A percentile compares a stretch with the other conserved stretches of the same genome.
Conservation (phyloP, 2,113 vertebrate genomes). For the Lycaon pictus region DNA sequence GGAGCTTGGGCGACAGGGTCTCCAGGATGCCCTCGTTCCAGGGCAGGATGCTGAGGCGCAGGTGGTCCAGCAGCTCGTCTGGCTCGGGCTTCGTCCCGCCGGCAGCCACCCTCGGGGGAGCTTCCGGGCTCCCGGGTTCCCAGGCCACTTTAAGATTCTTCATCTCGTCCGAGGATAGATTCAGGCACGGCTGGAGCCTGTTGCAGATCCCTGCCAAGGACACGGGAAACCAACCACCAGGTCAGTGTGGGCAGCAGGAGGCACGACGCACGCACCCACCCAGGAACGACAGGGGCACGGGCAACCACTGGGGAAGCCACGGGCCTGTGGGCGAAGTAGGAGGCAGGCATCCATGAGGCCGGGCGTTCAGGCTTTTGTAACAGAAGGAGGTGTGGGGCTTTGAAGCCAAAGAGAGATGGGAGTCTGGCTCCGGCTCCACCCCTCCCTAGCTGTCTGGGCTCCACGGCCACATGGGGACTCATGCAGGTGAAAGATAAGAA, state of each 20-base stretch:
- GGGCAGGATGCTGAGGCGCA: slow-evolving; percentile 87
- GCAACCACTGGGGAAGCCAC: accelerated
- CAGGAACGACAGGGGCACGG: accelerated
- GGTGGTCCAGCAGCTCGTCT: slow-evolving; percentile 75
- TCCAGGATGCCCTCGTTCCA: slow-evolving; percentile 89
- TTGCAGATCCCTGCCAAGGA: slow-evolving; percentile 88
- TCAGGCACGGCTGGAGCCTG: slow-evolving; percentile 75
- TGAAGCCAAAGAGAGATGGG: accelerated
- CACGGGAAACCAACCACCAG: not conserved
- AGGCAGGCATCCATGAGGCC: accelerated
- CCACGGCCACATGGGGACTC: not conserved
- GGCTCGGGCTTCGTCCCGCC: slow-evolving; percentile 52
- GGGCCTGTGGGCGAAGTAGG: accelerated
- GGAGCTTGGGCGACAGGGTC: slow-evolving; percentile 88
- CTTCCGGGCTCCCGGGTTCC: not conserved
- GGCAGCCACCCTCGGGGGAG: not conserved
- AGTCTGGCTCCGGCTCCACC: accelerated
- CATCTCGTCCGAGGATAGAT: slow-evolving; percentile 21
- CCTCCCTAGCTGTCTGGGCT: not conserved
- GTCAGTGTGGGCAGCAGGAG: not conserved
- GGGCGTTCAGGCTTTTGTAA: accelerated
- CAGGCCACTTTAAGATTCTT: slow-evolving; percentile 39
- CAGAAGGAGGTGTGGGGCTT: accelerated
- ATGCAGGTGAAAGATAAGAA: too few relatives aligned
- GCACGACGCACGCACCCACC: accelerated